Evolutionary conservation across 92 coral and sea anemone species (phyloP), one percentile per base, ranked within the genome.

Genomic region (Hydrozoanthus gracilis): DNA sequence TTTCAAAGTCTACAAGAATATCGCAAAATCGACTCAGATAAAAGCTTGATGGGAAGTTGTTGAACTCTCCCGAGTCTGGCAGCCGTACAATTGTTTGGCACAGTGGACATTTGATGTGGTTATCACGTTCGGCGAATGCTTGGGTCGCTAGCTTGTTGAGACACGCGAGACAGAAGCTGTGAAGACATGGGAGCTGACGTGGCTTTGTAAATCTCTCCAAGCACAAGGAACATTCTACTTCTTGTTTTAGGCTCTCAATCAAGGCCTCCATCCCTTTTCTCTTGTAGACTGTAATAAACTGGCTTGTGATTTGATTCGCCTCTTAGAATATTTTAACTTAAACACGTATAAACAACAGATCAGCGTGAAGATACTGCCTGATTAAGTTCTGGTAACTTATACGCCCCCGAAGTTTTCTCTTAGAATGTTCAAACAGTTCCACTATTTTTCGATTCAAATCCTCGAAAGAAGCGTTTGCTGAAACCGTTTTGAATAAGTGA

Each of bases 181-280:
- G 82, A 4, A 77, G 66, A 39, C 82, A 77, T 6, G 82, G 82
- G 10, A 77, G 69, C 39, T 77, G 82, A 15, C 82, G 65, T 39
- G 82, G 82, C 50, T 55, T 45, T 14, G 82, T 60, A 60, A 77
- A 77, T 44, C 82, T 77, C 44, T 77, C 82, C 67, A 77, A 44
- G 82, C 82, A 77, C 66, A 77, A 51, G 49, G 82, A 77, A 39
- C 82, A 77, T 60, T 77, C 82, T 2, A 77, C 82, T 68, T 77
- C 82, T 16, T 54, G 82, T 44, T 56, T 77, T 47, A 77, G 49
- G 66, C 67, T 55, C 67, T 12, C 39, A 7, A 77, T 77, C 49
- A 77, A 60, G 2, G 82, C 69, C 14, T 77, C 82, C 82, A 77
- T 77, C 56, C 56, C 20, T 39, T 45, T 48, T 51, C 8, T 14